Conservation (phyloP, 1,140 invertebrate species). For the Leptinotarsa undecemlineata region DNA sequence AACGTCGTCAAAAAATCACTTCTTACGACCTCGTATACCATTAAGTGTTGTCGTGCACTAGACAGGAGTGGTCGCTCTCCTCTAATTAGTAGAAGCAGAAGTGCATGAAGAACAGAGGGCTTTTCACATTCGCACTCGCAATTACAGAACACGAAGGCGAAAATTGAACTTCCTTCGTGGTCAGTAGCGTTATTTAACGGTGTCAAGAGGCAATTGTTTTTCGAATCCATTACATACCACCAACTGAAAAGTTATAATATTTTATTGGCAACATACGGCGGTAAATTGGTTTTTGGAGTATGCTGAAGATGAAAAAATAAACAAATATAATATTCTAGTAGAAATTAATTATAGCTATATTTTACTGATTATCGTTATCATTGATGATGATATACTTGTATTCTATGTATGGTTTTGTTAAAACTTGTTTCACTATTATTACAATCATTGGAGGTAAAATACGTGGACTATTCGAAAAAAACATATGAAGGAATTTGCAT, state of each 20-base stretch:
- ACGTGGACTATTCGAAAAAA: too few species aligned
- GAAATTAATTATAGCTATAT: too few species aligned
- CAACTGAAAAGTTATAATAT: slow-evolving; percentile 13
- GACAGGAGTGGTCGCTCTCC: slow-evolving; percentile 19
- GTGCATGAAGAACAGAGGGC: slow-evolving; percentile 37
- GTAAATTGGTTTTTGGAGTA: not conserved
- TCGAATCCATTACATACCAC: slow-evolving; percentile 14
- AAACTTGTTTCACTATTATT: too few species aligned
- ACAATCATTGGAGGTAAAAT: too few species aligned
- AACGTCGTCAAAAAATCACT: not conserved
- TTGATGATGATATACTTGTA: too few species aligned
- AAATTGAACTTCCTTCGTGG: slow-evolving; percentile 20
- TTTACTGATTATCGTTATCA: too few species aligned
- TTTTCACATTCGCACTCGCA: slow-evolving; percentile 40
- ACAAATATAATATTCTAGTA: too few species aligned
- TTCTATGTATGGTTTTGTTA: too few species aligned
- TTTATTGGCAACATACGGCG: not conserved
- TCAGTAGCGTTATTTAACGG: slow-evolving; percentile 10
- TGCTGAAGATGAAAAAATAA: too few species aligned
- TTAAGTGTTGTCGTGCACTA: slow-evolving; percentile 20
- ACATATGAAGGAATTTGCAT: too few species aligned
- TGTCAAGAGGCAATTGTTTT: slow-evolving; percentile 6
- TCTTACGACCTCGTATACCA: slow-evolving; percentile 2
- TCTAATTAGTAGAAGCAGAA: slow-evolving; percentile 40
- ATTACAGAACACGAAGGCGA: slow-evolving; percentile 29